A percentile compares a stretch with the other conserved stretches of the same genome.
Evolutionary conservation across 2,113 vertebrate species (phyloP).

Genomic region (Alexandromys fortis): DNA sequence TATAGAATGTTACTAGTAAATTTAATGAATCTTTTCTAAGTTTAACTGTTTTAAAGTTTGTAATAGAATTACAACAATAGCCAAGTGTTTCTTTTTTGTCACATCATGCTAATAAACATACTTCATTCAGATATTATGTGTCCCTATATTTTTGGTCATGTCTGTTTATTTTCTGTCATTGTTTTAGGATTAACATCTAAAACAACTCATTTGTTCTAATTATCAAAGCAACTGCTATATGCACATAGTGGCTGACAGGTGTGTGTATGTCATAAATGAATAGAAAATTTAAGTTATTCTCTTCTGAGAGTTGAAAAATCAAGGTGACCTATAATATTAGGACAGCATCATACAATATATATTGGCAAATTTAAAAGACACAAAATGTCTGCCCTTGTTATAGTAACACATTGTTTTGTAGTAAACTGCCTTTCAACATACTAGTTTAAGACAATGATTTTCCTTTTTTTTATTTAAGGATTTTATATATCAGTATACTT

Average conservation of each 20-base stretch:
- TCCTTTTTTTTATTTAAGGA: not conserved
- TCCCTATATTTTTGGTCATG: not conserved
- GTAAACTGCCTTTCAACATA: not conserved
- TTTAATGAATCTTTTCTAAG: not conserved
- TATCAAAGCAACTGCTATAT: not conserved
- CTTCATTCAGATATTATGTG: not conserved
- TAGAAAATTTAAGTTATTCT: not conserved
- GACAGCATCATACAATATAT: not conserved
- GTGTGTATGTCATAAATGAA: not conserved
- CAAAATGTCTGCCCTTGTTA: not conserved
- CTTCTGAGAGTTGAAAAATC: constrained; percentile 28
- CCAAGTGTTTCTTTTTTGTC: not conserved
- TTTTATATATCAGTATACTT: not conserved
- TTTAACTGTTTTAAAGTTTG: constrained; percentile 11
- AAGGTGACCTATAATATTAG: not conserved
- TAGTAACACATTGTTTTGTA: not conserved
- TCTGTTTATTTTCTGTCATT: constrained; percentile 7
- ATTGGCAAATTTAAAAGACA: constrained; percentile 28
- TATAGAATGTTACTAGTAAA: not conserved
- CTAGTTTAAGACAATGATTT: not conserved
- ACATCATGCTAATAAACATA: not conserved
- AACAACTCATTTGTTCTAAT: constrained; percentile 44
- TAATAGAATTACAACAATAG: not conserved
- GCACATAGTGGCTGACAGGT: not conserved
- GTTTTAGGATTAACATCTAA: constrained; percentile 23